These are phyloP conservation scores for Liopterus haemorrhoidalis DNA, from an alignment of 2,888 invertebrate species.

Conservation along the genomic window DNA sequence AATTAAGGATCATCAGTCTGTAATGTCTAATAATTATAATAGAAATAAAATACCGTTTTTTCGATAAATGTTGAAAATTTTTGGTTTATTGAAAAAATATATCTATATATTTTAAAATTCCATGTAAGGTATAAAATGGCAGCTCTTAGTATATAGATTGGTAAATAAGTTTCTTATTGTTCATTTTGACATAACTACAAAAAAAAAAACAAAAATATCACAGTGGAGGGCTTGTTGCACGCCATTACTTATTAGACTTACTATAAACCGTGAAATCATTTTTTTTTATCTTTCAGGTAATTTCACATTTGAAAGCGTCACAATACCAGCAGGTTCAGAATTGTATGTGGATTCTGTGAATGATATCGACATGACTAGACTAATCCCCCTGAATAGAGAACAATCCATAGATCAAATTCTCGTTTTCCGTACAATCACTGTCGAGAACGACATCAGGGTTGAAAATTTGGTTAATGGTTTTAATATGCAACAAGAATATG, in stretches of 20 bases:
- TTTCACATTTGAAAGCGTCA: constrained; percentile 44
- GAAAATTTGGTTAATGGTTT: constrained; percentile 44
- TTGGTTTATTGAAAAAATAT: constrained; percentile 1
- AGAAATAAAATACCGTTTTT: too few species aligned
- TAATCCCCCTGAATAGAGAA: constrained; percentile 47
- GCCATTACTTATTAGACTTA: background rate
- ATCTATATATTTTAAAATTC: too few species aligned
- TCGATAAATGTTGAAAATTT: too few species aligned
- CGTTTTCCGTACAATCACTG: constrained; percentile 40
- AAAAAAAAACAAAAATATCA: too few species aligned
- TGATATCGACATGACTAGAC: constrained; percentile 42
- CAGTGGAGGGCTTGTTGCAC: too few species aligned
- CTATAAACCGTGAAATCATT: constrained; percentile 4
- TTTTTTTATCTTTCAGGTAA: constrained; percentile 39
- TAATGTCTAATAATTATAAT: too few species aligned
- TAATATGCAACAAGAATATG: constrained; percentile 45
- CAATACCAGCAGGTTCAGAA: constrained; percentile 44
- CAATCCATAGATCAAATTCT: constrained; percentile 45
- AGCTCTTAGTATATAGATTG: too few species aligned
- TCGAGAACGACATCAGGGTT: constrained; percentile 37
- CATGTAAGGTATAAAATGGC: too few species aligned
- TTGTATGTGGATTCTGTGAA: constrained; percentile 47
- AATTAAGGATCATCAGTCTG: too few species aligned
- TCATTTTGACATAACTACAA: too few species aligned
- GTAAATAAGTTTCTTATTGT: too few species aligned